Percentiles rank a stretch among this genome's conserved stretches.
phyloP scores from a whole-genome alignment of 2,113 vertebrate species.

The Arizona elegans region DNA sequence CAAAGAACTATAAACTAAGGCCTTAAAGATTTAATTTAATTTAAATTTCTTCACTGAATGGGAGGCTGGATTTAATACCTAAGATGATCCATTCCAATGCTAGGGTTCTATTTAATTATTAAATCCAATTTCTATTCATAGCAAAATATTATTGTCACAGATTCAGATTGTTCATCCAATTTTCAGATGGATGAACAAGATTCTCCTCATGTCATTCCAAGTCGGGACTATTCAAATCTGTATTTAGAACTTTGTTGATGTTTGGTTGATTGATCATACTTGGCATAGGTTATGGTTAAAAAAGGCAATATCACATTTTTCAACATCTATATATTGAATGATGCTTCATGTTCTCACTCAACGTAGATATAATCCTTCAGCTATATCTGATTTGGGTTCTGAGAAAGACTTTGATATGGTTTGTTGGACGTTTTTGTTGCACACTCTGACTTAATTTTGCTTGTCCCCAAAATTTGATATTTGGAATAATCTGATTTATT shows the following conservation, averaged over 20 bases:
- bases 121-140: neutral
- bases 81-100: neutral
- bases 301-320: neutral
- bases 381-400: neutral
- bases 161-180: conserved; percentile 8
- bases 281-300: neutral
- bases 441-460: neutral
- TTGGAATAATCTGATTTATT: neutral
- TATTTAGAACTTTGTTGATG: neutral
- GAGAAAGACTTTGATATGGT: neutral
- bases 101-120: neutral
- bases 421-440: neutral
- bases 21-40: neutral
- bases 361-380: neutral
- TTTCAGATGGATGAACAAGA: neutral
- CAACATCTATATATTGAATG: neutral
- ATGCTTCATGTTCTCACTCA: neutral
- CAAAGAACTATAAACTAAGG: neutral
- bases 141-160: neutral
- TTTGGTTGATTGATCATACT: neutral
- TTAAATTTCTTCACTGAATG: neutral
- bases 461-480: neutral
- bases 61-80: neutral
- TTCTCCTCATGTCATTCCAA: neutral
- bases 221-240: conserved; percentile 11